Evolutionary conservation across 2,888 invertebrate species (phyloP).

Genomic region (Merodon equestris): DNA sequence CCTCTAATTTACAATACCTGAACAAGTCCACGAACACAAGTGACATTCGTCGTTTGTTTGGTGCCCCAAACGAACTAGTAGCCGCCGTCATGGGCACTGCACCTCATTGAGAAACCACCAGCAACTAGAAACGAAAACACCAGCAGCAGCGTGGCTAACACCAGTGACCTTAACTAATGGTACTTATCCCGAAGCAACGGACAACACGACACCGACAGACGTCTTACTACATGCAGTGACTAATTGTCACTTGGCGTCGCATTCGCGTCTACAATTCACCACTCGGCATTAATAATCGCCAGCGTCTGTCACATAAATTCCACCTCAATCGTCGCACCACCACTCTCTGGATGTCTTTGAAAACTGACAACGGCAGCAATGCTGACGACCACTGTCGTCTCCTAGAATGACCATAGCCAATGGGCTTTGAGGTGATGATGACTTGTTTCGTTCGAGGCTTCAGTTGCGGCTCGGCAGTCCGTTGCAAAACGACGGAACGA

Average conservation of each 20-base stretch:
- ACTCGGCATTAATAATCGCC: constrained; percentile 60
- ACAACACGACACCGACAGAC: constrained; percentile 59
- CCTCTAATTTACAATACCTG: no score
- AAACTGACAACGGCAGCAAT: not conserved
- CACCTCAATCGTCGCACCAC: constrained; percentile 22
- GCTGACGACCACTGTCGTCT: not conserved
- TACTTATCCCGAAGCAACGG: constrained; percentile 10
- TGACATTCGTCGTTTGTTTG: no score
- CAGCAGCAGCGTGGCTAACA: constrained; percentile 9
- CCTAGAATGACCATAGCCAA: constrained; percentile 51
- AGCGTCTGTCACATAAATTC: constrained; percentile 63
- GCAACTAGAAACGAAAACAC: no score
- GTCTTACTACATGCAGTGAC: constrained; percentile 60
- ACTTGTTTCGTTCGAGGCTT: constrained; percentile 63
- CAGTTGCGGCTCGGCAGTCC: constrained; percentile 26
- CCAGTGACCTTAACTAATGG: constrained; percentile 60
- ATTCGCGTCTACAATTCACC: constrained; percentile 49
- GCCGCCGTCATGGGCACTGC: no score
- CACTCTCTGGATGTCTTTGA: not conserved
- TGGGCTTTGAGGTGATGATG: constrained; percentile 61
- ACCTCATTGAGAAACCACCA: no score
- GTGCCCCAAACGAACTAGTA: no score
- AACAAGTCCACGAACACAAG: no score
- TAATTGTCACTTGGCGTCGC: constrained; percentile 64
- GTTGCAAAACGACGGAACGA: constrained; percentile 30